These are phyloP conservation scores for Agonum fuliginosum DNA, from an alignment of 2,888 invertebrate genomes.

Conservation along the genomic window DNA sequence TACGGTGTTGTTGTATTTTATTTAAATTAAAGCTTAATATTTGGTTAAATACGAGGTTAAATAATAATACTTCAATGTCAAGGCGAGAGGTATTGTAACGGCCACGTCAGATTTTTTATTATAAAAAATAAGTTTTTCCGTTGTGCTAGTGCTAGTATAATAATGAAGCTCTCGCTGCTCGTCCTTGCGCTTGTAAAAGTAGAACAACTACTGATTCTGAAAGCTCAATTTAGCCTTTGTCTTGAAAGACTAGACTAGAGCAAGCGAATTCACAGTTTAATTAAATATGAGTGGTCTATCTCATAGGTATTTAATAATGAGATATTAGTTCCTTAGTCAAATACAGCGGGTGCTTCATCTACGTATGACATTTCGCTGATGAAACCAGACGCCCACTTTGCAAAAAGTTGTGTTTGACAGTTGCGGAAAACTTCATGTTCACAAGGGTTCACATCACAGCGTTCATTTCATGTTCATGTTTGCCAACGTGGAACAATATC, in stretches of 20 bases:
- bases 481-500: conserved; percentile 27
- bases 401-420: background rate
- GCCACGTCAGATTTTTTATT: background rate
- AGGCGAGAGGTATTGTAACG: background rate
- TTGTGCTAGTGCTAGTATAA: too few relatives aligned
- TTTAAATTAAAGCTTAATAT: too few relatives aligned
- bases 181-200: too few relatives aligned
- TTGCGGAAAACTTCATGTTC: background rate
- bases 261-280: conserved; percentile 11
- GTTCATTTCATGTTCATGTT: background rate
- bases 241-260: too few relatives aligned
- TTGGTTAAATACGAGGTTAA: too few relatives aligned
- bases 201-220: background rate
- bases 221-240: conserved; percentile 4
- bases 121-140: background rate
- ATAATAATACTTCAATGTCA: too few relatives aligned
- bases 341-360: background rate
- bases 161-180: too few relatives aligned
- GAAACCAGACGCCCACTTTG: background rate
- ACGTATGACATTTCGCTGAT: conserved; percentile 36
- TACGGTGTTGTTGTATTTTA: too few relatives aligned
- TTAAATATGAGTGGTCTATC: conserved; percentile 26
- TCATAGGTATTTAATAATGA: conserved; percentile 51
- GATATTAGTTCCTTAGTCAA: conserved; percentile 53
- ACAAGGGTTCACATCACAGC: background rate